These are phyloP conservation scores for Papilio polytes DNA, from an alignment of 1,140 invertebrate genomes.

Conservation along the genomic window DNA sequence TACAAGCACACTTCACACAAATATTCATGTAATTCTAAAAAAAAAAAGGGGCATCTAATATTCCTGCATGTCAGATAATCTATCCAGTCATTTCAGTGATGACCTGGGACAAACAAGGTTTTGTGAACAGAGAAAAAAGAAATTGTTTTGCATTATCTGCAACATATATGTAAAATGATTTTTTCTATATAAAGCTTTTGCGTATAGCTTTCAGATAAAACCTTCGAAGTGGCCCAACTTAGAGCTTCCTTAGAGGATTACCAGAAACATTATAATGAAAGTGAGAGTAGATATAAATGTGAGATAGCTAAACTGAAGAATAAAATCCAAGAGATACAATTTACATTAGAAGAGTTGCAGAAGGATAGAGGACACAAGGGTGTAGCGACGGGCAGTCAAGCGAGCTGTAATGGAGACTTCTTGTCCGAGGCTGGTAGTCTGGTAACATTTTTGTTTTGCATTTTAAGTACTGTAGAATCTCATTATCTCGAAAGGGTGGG, in stretches of 20 bases:
- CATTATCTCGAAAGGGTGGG: too few species aligned
- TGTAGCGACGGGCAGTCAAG: slow-evolving; percentile 61
- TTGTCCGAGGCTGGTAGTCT: slow-evolving; percentile 80
- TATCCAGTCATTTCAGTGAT: too few species aligned
- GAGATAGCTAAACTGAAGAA: slow-evolving; percentile 83
- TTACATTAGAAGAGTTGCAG: slow-evolving; percentile 74
- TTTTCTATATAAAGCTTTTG: not conserved
- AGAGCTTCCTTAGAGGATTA: slow-evolving; percentile 87
- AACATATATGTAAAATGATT: too few species aligned
- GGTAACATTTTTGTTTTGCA: slow-evolving; percentile 58
- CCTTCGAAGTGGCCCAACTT: slow-evolving; percentile 88
- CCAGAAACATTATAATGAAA: slow-evolving; percentile 86
- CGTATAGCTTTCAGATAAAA: slow-evolving; percentile 89
- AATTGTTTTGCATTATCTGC: too few species aligned
- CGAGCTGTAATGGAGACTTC: slow-evolving; percentile 81
- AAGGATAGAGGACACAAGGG: slow-evolving; percentile 67
- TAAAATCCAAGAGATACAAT: slow-evolving; percentile 82
- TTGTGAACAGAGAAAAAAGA: too few species aligned
- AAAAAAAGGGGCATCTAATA: too few species aligned
- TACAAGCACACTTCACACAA: too few species aligned
- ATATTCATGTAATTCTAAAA: too few species aligned
- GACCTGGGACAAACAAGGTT: too few species aligned
- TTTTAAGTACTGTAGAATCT: not conserved
- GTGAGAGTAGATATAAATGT: slow-evolving; percentile 84
- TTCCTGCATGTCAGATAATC: too few species aligned